Base-by-base conservation (phyloP, 1,140 invertebrate genomes). In the Dendrolimus kikuchii region DNA sequence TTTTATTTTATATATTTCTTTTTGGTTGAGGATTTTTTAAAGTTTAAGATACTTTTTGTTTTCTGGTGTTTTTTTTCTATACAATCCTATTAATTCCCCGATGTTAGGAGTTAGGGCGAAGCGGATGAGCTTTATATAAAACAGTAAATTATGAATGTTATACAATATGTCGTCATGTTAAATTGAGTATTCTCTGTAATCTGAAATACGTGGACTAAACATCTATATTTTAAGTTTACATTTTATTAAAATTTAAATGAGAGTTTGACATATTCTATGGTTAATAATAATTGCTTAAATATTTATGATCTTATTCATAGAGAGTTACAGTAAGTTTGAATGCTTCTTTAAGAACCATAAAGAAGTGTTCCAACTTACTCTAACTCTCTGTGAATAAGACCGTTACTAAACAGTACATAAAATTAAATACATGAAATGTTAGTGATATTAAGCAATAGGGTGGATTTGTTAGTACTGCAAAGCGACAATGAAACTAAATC, bases 71-170 rank as follows among this genome's bases (percentile, higher is more conserved):
- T 3, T 23, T 23, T 23, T 23, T 23, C 23, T 23, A 23, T 23
- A 2, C 3, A 23, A 23, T 23, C 23, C 23, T 10, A 46, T 7
- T 7, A 4, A 37, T 38, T 49, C 38, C 38, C 38, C 7, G 55
- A 71, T 75, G 82, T 83, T 85, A 85, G 71, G 66, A 81, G 82
- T 86, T 86, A 86, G 78, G 79, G 81, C 82, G 74, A 86, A 86
- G 82, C 82, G 71, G 69, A 86, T 86, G 82, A 86, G 71, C 81
- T 76, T 71, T 63, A 59, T 57, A 23, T 51, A 43, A 41, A 55
- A 60, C 43, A 40, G 43, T 53, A 40, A 57, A 60, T 44, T 44
- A 67, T 62, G 59, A 67, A 63, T 68, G 60, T 68, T 66, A 62
- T 52, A 23, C 23, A 23, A 23, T 23, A 55, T 51, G 53, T 56